Evolutionary conservation across 2,113 vertebrate genomes (phyloP), one percentile per base, ranked within the genome.

Genomic region (Dicrurus megarhynchus): DNA sequence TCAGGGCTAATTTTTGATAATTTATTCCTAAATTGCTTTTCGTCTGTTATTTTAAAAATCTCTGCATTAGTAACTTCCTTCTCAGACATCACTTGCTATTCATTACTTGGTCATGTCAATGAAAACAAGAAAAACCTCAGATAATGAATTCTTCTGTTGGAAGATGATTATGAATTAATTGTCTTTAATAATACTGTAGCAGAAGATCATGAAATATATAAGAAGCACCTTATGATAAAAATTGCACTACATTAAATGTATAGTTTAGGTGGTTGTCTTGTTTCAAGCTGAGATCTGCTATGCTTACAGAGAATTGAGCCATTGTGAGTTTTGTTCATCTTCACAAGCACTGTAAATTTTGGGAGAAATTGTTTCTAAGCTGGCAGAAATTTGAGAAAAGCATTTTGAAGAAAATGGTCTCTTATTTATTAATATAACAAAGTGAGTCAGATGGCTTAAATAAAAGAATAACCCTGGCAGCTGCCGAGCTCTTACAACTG

Each of bases 381-480:
- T 74, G 56, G 52, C 30, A 92, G 39, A 95, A 94, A 47, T 59
- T 67, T 86, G 55, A 77, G 35, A 41, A 90, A 77, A 84, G 30
- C 18, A 57, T 74, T 92, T 95, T 52, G 59, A 93, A 84, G 63
- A 67, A 91, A 95, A 78, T 14, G 10, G 7, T 55, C 44, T 77
- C 89, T 88, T 35, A 63, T 94, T 93, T 96, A 93, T 90, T 90
- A 88, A 85, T 94, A 83, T 41, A 96, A 84, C 68, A 94, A 85
- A 95, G 64, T 39, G 60, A 92, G 8, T 50, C 83, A 44, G 64
- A 63, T 60, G 46, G 56, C 52, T 95, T 91, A 83, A 95, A 83
- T 77, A 52, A 94, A 91, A 90, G 50, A 93, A 74, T 39, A 86
- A 46, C 39, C 13, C 44, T 77, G 60, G 73, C 39, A 93, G 65